Base-by-base conservation (phyloP, 1,140 invertebrate species). In the Drosophila ohnishii region DNA sequence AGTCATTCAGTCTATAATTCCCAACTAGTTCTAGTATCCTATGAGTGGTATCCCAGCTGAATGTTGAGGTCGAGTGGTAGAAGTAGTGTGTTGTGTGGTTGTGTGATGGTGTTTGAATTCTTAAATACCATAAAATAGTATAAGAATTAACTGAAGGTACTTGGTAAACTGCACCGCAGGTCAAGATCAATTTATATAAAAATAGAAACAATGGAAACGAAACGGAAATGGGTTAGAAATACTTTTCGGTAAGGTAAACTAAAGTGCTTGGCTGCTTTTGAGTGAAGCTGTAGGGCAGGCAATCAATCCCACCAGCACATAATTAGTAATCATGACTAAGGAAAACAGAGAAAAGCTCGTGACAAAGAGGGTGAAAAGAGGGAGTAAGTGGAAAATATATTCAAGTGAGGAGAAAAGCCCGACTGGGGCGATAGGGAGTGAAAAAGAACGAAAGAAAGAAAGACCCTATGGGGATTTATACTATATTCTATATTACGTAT, bases 281-380 rank as follows among this genome's bases (percentile, higher is more conserved):
- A 28, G 25, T 5, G 22, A 64, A 25, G 19, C 48, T n/a, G 35
- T 14, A 45, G 47, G 35, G 25, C 16, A 25, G 19, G 19, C 66
- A 39, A 70, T 57, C 66, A 69, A 57, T 70, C 48, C 47, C 42
- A 32, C n/a, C 32, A 39, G 65, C 65, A 39, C 30, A 48, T 71
- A 70, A 71, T 71, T 71, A 71, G 42, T 48, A 71, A 58, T 47
- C 40, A 70, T 71, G 50, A 71, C 65, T 71, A 57, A 71, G 67
- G 62, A 28, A 39, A 22, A 22, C 37, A 37, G 32, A 25, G 45
- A 42, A 50, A 64, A 65, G 65, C 64, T 59, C 34, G 59, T 48
- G 44, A 63, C 64, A 50, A 13, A 22, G 48, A 45, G 66, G 10
- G 19, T 25, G 64, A 47, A 19, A 13, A 9, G 4, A 11, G 32